phyloP scores from a whole-genome alignment of 1,140 invertebrate species.

The Megalopta genalis region DNA sequence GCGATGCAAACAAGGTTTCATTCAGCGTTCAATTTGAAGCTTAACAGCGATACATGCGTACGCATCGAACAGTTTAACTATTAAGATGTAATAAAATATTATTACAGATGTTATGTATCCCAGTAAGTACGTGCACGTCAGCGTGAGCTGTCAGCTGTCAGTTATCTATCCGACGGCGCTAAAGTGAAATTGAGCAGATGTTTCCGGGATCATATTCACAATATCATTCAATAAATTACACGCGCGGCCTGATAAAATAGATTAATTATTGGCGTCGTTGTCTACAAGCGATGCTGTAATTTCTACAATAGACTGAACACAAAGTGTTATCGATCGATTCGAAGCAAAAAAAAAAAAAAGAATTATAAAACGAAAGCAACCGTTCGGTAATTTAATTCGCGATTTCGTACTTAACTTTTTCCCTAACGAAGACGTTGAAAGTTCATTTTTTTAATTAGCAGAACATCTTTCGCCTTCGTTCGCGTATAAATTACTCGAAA shows the following conservation, averaged over 20 bases:
- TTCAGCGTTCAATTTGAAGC: constrained; percentile 1
- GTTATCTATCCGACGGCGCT: constrained; percentile 31
- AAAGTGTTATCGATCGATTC: too few species aligned
- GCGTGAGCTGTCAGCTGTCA: constrained; percentile 36
- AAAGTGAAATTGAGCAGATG: constrained; percentile 32
- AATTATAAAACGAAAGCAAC: too few species aligned
- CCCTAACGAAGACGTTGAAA: too few species aligned
- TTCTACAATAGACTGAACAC: too few species aligned
- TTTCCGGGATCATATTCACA: constrained; percentile 32
- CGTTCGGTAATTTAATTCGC: too few species aligned
- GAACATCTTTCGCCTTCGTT: too few species aligned
- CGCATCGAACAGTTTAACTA: constrained; percentile 10
- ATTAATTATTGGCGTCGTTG: not conserved
- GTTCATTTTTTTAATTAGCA: too few species aligned
- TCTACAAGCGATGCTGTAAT: too few species aligned
- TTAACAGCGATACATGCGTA: not conserved
- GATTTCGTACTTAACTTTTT: too few species aligned
- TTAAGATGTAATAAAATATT: constrained; percentile 35
- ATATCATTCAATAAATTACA: constrained; percentile 18
- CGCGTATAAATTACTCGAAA: too few species aligned
- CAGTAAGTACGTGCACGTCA: not conserved
- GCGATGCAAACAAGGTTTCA: not conserved
- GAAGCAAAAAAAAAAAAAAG: too few species aligned
- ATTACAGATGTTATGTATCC: constrained; percentile 16
- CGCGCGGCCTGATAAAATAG: not conserved